Evolutionary conservation across 2,888 invertebrate genomes (phyloP).

Genomic region (Ormia ochracea): DNA sequence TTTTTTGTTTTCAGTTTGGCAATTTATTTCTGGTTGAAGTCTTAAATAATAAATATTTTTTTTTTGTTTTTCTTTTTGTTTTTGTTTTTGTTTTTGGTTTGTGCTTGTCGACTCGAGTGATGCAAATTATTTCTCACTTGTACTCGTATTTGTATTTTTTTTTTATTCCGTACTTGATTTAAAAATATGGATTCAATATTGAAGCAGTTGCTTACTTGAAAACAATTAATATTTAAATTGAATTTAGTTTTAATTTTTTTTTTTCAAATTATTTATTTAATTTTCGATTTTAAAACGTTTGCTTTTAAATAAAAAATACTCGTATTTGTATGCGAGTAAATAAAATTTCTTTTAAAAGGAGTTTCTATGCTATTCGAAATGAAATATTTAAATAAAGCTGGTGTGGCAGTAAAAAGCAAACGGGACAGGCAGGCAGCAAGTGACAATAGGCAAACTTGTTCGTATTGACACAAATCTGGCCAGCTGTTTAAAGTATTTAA

Average conservation of each 20-base stretch:
- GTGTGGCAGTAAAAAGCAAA: neutral
- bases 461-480: conserved; percentile 23
- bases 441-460: neutral
- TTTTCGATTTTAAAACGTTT: neutral
- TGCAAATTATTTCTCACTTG: neutral
- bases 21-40: conserved; percentile 28
- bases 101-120: neutral
- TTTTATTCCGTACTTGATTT: neutral
- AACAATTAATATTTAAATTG: neutral
- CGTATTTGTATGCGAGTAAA: no score
- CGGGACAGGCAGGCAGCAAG: neutral
- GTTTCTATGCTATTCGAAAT: neutral
- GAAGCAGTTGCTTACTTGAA: neutral
- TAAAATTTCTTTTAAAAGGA: neutral
- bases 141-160: no score
- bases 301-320: neutral
- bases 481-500: conserved; percentile 22
- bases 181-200: neutral
- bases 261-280: neutral
- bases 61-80: no score
- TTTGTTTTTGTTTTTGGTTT: neutral
- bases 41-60: no score
- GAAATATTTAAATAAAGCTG: neutral
- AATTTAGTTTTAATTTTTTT: neutral
- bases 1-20: conserved; percentile 20